These are phyloP conservation scores for Drosophila formosana DNA, from an alignment of 2,888 invertebrate genomes.

Conservation along the genomic window DNA sequence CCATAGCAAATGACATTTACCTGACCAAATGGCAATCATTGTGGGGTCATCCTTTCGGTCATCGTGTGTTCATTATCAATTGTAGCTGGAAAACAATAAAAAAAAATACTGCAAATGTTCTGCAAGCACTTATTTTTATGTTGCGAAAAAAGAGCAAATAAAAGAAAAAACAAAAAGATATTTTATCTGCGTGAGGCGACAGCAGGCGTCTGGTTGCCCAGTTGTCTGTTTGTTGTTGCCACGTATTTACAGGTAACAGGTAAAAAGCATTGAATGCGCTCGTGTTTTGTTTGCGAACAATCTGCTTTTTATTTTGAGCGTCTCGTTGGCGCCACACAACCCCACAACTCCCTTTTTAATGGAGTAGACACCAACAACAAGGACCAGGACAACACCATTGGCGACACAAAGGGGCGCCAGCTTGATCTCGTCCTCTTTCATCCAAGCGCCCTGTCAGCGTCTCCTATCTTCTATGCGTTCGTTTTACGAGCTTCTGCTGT, in stretches of 20 bases:
- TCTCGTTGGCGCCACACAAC: slow-evolving; percentile 66
- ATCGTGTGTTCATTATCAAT: slow-evolving; percentile 70
- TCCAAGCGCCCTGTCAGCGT: background rate
- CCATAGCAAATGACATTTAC: slow-evolving; percentile 45
- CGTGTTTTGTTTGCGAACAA: slow-evolving; percentile 77
- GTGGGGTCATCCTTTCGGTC: slow-evolving; percentile 51
- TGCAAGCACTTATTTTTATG: slow-evolving; percentile 63
- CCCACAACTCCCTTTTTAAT: slow-evolving; percentile 60
- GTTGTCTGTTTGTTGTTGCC: slow-evolving; percentile 32
- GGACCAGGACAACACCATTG: slow-evolving; percentile 49
- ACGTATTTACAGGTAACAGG: slow-evolving; percentile 68
- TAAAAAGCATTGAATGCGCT: slow-evolving; percentile 76
- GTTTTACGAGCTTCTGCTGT: slow-evolving; percentile 24
- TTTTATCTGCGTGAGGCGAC: slow-evolving; percentile 62
- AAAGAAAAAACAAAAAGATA: slow-evolving; percentile 52
- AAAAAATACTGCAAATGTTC: slow-evolving; percentile 21
- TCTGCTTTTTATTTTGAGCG: slow-evolving; percentile 79
- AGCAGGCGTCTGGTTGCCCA: slow-evolving; percentile 42
- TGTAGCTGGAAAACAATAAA: slow-evolving; percentile 24
- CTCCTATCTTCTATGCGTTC: slow-evolving; percentile 6
- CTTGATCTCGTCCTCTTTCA: background rate
- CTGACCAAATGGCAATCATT: slow-evolving; percentile 48
- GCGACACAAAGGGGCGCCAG: slow-evolving; percentile 72
- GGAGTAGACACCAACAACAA: slow-evolving; percentile 58
- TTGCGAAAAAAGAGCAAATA: slow-evolving; percentile 29